Percentiles rank a stretch among this genome's conserved stretches.
Evolutionary conservation across 35 echinoderm and acorn worm genomes (phyloP).

Genomic region (Lytechinus variegatus): DNA sequence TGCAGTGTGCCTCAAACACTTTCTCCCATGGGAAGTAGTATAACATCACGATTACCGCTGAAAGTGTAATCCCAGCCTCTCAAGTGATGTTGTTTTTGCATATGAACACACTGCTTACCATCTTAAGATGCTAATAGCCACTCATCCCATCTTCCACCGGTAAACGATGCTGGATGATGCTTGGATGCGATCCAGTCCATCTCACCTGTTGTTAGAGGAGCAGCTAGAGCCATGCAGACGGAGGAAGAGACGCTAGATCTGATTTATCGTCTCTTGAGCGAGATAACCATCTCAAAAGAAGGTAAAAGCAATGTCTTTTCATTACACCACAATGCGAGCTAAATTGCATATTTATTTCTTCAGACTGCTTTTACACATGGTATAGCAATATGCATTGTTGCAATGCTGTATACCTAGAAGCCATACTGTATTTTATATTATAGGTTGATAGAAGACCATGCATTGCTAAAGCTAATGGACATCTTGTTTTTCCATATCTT

Average conservation of each 20-base stretch:
- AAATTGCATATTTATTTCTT: not conserved
- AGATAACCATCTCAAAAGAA: conserved; percentile 28
- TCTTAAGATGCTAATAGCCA: not conserved
- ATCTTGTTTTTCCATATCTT: not conserved
- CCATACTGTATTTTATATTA: not conserved
- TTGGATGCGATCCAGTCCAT: not conserved
- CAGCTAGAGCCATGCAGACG: not conserved
- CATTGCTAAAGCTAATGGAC: not conserved
- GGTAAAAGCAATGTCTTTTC: not conserved
- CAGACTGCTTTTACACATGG: not conserved
- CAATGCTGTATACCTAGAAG: not conserved
- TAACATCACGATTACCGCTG: not conserved
- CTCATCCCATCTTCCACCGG: not conserved
- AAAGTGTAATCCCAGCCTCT: not conserved
- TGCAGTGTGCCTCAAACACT: not conserved
- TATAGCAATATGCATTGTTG: not conserved
- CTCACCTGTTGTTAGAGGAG: not conserved
- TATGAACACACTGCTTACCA: not conserved
- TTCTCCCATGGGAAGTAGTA: not conserved
- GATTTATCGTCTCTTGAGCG: not conserved
- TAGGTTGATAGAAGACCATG: not conserved
- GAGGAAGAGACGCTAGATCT: conserved; percentile 16
- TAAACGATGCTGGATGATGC: not conserved
- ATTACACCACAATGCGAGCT: not conserved
- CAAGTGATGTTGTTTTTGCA: not conserved